Evolutionary conservation across 92 coral and sea anemone genomes (phyloP).

Genomic region (Palythoa grandiflora): DNA sequence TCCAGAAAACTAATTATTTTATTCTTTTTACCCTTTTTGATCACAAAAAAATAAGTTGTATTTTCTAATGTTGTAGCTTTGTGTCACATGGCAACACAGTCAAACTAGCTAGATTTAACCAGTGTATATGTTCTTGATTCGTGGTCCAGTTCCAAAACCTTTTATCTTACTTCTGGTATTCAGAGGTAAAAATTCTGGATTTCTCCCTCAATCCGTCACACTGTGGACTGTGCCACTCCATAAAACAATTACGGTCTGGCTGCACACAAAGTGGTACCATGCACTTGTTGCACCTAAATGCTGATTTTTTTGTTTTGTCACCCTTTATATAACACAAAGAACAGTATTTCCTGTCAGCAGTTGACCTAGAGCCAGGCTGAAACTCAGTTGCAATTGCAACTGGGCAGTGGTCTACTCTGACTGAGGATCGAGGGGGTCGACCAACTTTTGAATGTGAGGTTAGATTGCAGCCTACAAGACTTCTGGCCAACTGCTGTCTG

Average conservation of each 20-base stretch:
- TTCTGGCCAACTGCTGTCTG: conserved; percentile 45
- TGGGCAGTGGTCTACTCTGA: conserved; percentile 45
- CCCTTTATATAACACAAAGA: conserved; percentile 27
- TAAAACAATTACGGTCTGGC: conserved; percentile 26
- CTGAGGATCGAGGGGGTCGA: conserved; percentile 34
- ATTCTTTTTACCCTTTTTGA: conserved; percentile 26
- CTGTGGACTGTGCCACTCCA: conserved; percentile 34
- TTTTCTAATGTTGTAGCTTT: conserved; percentile 29
- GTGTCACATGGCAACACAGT: conserved; percentile 26
- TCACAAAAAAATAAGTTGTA: conserved; percentile 9
- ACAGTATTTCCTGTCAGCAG: conserved; percentile 35
- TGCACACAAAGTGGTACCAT: conserved; percentile 40
- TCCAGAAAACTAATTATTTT: conserved; percentile 28
- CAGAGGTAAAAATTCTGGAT: conserved; percentile 42
- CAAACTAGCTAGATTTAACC: conserved; percentile 10
- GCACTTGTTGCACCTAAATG: conserved; percentile 39
- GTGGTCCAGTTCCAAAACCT: conserved; percentile 22
- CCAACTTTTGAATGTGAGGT: conserved; percentile 26
- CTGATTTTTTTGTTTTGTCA: conserved; percentile 35
- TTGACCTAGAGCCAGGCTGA: conserved; percentile 46
- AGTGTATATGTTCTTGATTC: conserved; percentile 30
- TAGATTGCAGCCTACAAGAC: conserved; percentile 26
- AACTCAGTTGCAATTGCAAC: conserved; percentile 42
- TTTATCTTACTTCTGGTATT: conserved; percentile 24
- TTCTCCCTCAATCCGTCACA: conserved; percentile 26